phyloP scores from a whole-genome alignment of 2,113 vertebrate genomes.

The Brachirus orientalis region DNA sequence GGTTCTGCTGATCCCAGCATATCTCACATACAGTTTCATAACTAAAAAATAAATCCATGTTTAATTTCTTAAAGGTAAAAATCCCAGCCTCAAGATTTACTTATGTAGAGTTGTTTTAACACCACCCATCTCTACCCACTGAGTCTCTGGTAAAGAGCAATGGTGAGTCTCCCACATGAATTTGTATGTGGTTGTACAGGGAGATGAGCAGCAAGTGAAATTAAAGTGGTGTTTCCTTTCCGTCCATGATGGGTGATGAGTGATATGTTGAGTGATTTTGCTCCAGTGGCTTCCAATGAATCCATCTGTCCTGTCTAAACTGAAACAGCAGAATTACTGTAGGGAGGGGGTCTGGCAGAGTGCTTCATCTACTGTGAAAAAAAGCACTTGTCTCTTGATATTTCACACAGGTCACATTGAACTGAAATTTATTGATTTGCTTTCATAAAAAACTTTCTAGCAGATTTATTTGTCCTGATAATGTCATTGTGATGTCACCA shows the following conservation, averaged over 20 bases:
- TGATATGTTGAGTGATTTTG: conserved; percentile 39
- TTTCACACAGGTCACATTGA: conserved; percentile 49
- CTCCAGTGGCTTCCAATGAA: conserved; percentile 35
- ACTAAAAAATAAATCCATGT: too few relatives aligned
- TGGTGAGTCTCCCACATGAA: conserved; percentile 1
- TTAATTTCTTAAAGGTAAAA: not conserved
- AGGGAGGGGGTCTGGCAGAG: conserved; percentile 28
- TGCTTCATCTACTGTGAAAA: conserved; percentile 52
- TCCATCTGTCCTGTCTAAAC: conserved; percentile 43
- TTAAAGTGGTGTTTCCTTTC: conserved; percentile 31
- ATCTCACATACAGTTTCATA: not conserved
- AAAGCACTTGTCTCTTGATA: conserved; percentile 31
- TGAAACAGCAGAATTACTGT: conserved; percentile 30
- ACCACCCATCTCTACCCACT: not conserved
- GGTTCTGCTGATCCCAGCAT: not conserved
- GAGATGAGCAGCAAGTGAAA: conserved; percentile 36
- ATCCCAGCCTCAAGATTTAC: not conserved
- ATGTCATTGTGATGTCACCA: conserved; percentile 12
- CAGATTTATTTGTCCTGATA: conserved; percentile 13
- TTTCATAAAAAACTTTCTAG: conserved; percentile 23
- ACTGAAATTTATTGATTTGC: conserved; percentile 39
- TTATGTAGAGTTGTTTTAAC: conserved; percentile 10
- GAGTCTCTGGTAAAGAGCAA: conserved; percentile 1
- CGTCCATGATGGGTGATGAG: conserved; percentile 21
- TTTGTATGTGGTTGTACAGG: conserved; percentile 22